Conservation (phyloP, 1,140 invertebrate species). For the Zaprionus nigranus region DNA sequence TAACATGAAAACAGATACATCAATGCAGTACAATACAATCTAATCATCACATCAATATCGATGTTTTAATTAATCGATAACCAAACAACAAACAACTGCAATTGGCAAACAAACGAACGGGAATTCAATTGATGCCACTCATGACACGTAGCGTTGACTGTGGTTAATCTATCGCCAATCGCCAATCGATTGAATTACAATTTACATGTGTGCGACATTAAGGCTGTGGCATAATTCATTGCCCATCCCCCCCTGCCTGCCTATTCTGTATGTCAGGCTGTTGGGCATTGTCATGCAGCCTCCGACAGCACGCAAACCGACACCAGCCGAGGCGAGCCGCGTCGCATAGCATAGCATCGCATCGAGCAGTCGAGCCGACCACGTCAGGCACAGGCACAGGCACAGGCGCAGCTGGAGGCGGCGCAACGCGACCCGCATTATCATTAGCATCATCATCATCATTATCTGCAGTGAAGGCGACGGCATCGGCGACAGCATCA, state of each 20-base stretch:
- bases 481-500: constrained; percentile 10
- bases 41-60: neutral
- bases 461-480: constrained; percentile 13
- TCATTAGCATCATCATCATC: constrained; percentile 39
- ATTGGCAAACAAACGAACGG: neutral
- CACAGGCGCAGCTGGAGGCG: neutral
- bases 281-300: constrained; percentile 33
- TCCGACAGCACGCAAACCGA: constrained; percentile 5
- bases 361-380: neutral
- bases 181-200: constrained; percentile 61
- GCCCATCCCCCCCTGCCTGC: neutral
- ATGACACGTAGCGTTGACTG: neutral
- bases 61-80: neutral
- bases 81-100: no score
- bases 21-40: no score
- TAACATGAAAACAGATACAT: no score
- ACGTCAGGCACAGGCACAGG: neutral
- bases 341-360: neutral
- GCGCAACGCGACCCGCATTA: constrained; percentile 21
- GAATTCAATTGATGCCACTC: constrained; percentile 3
- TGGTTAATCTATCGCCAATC: constrained; percentile 24
- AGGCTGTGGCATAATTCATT: constrained; percentile 68
- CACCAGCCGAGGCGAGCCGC: neutral
- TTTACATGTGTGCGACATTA: constrained; percentile 64
- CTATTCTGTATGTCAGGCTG: neutral